Percentiles rank a stretch among this genome's conserved stretches.
Conservation (phyloP, 2,113 vertebrate species). For the Pelecanoides urinatrix region DNA sequence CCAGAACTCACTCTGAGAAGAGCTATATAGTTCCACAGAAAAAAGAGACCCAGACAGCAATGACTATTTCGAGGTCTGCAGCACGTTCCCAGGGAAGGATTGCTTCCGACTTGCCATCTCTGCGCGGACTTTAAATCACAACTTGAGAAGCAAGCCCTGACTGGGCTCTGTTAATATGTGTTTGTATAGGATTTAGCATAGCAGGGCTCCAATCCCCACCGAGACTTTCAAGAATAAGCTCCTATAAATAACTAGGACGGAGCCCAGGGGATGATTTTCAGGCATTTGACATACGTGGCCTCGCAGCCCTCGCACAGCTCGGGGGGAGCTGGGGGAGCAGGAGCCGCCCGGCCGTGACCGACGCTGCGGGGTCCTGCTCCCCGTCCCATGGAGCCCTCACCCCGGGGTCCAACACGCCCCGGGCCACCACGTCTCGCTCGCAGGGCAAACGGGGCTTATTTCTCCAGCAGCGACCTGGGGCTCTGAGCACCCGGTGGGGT, state of each 20-base stretch:
- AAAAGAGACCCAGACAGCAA: neutral
- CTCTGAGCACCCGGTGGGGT: neutral
- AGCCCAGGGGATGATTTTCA: neutral
- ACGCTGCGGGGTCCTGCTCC: neutral
- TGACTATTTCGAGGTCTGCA: neutral
- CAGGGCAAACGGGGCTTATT: neutral
- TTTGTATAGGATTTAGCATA: slow-evolving; percentile 8
- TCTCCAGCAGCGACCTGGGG: fast-evolving
- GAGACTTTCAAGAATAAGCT: neutral
- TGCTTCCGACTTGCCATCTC: neutral
- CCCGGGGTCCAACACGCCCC: fast-evolving
- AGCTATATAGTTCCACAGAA: neutral
- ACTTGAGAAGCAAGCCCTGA: neutral
- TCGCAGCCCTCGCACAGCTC: neutral
- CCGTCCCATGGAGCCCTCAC: neutral
- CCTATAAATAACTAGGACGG: neutral
- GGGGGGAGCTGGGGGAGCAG: neutral
- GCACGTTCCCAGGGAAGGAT: neutral
- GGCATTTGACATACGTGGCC: neutral
- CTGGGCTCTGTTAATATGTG: neutral
- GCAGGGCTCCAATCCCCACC: neutral
- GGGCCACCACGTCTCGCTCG: fast-evolving
- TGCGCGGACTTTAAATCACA: neutral
- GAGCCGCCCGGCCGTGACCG: neutral
- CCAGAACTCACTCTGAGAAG: neutral